Evolutionary conservation across 2,888 invertebrate species (phyloP).

Genomic region (Cryptus armator): DNA sequence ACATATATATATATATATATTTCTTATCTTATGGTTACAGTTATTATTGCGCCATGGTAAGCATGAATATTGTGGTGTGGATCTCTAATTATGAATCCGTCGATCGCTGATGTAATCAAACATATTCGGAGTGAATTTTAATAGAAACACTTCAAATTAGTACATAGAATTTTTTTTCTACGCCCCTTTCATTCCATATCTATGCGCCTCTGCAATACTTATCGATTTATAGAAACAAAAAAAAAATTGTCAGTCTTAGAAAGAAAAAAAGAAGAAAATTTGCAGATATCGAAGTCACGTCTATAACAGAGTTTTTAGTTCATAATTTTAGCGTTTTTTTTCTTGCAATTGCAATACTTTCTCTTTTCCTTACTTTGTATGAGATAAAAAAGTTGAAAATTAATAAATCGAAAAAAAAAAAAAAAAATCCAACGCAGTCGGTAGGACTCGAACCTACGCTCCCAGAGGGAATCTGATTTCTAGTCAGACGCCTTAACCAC

Average conservation of each 20-base stretch:
- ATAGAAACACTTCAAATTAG: constrained; percentile 81
- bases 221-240: not conserved
- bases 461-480: constrained; percentile 96
- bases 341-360: too few relatives aligned
- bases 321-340: too few relatives aligned
- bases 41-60: constrained; percentile 77
- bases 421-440: constrained; percentile 88
- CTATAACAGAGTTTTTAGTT: too few relatives aligned
- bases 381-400: not conserved
- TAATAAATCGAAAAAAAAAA: constrained; percentile 30
- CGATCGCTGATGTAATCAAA: constrained; percentile 83
- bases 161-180: constrained; percentile 31
- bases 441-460: constrained; percentile 96
- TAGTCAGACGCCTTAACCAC: constrained; percentile 96
- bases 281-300: too few relatives aligned
- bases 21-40: constrained; percentile 64
- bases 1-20: constrained; percentile 60
- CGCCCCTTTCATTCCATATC: not conserved
- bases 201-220: not conserved
- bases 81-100: constrained; percentile 81
- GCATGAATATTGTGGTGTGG: constrained; percentile 81
- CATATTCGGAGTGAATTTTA: constrained; percentile 82
- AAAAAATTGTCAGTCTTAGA: not conserved
- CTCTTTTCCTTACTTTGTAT: not conserved
- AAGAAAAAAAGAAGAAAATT: constrained; percentile 34